A percentile compares a stretch with the other conserved stretches of the same genome.
These are phyloP conservation scores for Therioaphis trifolii DNA, from an alignment of 2,888 invertebrate species.

Conservation along the genomic window DNA sequence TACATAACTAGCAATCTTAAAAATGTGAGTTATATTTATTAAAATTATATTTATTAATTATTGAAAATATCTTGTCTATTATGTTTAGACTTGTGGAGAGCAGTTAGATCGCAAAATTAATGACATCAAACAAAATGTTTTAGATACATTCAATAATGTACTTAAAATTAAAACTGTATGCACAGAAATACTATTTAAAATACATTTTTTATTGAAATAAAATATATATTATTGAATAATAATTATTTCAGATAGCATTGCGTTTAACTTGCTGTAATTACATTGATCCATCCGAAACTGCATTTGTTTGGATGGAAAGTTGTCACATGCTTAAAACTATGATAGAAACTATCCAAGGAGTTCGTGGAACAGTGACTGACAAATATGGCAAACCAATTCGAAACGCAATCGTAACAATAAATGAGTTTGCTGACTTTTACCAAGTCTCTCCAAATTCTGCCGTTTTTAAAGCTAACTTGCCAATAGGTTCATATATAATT, in stretches of 20 bases:
- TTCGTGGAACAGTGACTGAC: constrained; percentile 79
- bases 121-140: constrained; percentile 64
- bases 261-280: constrained; percentile 66
- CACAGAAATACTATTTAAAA: constrained; percentile 2
- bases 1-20: constrained; percentile 29
- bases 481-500: constrained; percentile 76
- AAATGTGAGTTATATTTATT: constrained; percentile 39
- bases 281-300: constrained; percentile 67
- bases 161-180: constrained; percentile 64
- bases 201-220: neutral
- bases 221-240: neutral
- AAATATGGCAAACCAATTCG: constrained; percentile 75
- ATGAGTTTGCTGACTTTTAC: constrained; percentile 71
- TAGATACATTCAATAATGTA: constrained; percentile 64
- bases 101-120: constrained; percentile 61
- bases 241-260: constrained; percentile 65
- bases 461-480: constrained; percentile 78
- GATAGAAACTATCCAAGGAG: constrained; percentile 70
- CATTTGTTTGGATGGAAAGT: constrained; percentile 68
- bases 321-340: constrained; percentile 37
- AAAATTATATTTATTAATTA: neutral
- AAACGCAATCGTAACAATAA: constrained; percentile 78
- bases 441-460: constrained; percentile 76
- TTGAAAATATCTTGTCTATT: constrained; percentile 1
- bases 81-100: constrained; percentile 38